Evolutionary conservation across 2,113 vertebrate species (phyloP), one percentile per base, ranked within the genome.

Genomic region (Calcarius ornatus): DNA sequence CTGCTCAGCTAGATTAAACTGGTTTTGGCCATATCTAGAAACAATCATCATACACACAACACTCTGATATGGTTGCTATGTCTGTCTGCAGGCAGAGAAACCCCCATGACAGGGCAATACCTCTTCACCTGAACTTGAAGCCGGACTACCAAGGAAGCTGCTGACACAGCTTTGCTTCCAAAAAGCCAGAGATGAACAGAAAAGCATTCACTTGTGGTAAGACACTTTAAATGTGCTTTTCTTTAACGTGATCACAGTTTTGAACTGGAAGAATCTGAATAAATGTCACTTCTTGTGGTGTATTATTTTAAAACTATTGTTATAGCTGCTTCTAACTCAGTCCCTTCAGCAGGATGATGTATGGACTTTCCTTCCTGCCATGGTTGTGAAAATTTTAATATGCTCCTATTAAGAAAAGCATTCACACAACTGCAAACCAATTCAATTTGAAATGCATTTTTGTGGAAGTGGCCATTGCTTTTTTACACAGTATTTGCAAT

Each of bases 111-210:
- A 53, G 22, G 50, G 30, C 31, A 43, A 38, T 8, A 51, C 4
- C 22, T 33, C 2, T 1, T 38, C 2, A 1, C 35, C 15, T 45
- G 31, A 84, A 51, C 30, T 59, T 0, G 0, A 31, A 0, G 1
- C n/a, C 0, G 0, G 38, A 60, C 25, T 1, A 1, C 10, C 1
- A 1, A 77, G 38, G 20, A 50, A 30, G 12, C 5, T 61, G 66
- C 31, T 81, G 54, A 66, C 30, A 66, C 30, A 5, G 42, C 12
- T 28, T 5, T 0, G 1, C 25, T 50, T 78, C 69, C 13, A 0
- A 43, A 75, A 90, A 65, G 45, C 40, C 25, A 61, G 16, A 77
- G n/a, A 40, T 0, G 0, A 91, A 43, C 6, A 72, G 5, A 85
- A 81, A 51, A 71, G 20, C 70, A 37, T 61, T 80, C 10, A 21